These are phyloP conservation scores for Notiomystis cincta DNA, from an alignment of 2,113 vertebrate genomes.

Conservation along the genomic window DNA sequence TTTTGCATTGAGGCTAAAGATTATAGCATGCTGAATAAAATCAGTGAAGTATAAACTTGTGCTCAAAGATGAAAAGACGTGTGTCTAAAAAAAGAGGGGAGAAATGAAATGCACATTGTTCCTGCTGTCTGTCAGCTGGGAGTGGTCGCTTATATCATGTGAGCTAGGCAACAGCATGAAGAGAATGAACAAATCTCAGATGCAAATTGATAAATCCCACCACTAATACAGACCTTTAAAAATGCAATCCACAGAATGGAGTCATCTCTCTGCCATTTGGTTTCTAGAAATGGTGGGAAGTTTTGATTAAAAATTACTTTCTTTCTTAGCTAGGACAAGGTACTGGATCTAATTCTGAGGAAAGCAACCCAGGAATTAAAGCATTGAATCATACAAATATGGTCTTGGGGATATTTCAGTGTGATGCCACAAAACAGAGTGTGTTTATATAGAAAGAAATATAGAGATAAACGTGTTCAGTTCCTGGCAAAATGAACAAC, in stretches of 20 bases:
- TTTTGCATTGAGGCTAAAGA: conserved; percentile 28
- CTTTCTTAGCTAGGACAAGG: neutral
- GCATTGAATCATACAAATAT: neutral
- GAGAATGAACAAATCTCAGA: neutral
- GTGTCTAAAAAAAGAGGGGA: neutral
- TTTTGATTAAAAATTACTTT: neutral
- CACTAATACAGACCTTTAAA: neutral
- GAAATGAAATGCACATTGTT: neutral
- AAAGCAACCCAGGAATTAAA: neutral
- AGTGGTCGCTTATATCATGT: neutral
- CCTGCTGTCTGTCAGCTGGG: neutral
- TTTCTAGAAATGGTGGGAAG: neutral
- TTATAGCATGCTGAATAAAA: conserved; percentile 16
- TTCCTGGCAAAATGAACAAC: neutral
- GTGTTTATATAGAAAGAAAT: neutral
- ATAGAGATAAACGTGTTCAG: neutral
- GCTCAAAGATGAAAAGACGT: neutral
- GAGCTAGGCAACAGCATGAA: neutral
- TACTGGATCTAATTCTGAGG: neutral
- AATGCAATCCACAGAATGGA: neutral
- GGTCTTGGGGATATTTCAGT: neutral
- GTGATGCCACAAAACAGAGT: neutral
- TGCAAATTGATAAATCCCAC: neutral
- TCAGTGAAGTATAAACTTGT: neutral
- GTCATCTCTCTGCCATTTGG: neutral